Evolutionary conservation across 2,888 invertebrate species (phyloP).

Genomic region (Dicranocentrus wangi): DNA sequence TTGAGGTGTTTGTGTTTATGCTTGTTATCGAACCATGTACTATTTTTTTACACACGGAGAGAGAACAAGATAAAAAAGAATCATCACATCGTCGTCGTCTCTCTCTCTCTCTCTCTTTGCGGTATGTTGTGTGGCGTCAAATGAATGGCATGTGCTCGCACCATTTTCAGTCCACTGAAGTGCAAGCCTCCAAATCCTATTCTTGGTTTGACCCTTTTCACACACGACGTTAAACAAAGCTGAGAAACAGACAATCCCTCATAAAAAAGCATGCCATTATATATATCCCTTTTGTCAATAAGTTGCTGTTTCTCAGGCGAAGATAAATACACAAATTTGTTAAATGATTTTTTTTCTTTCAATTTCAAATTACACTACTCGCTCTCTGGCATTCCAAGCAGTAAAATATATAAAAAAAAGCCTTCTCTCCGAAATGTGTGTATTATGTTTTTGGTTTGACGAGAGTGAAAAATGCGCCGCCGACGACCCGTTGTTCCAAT

Average conservation of each 20-base stretch:
- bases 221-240: no score
- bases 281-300: no score
- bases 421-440: no score
- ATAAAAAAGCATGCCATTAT: background rate
- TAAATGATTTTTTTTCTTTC: background rate
- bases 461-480: no score
- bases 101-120: constrained; percentile 17
- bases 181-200: background rate
- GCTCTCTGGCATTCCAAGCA: no score
- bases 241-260: no score
- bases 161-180: constrained; percentile 6
- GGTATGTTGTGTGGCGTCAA: constrained; percentile 48
- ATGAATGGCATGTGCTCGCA: constrained; percentile 45
- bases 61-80: background rate
- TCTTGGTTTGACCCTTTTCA: constrained; percentile 16
- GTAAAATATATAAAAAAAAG: no score
- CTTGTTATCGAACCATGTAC: constrained; percentile 26
- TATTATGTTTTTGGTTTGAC: no score
- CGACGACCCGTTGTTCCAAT: no score
- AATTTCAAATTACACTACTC: no score
- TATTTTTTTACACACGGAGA: constrained; percentile 8
- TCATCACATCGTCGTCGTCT: constrained; percentile 7
- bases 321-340: constrained; percentile 13
- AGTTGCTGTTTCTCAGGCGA: no score
- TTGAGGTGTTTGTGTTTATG: constrained; percentile 30